These are phyloP conservation scores for Triplophysa dalaica DNA, from an alignment of 2,113 vertebrate genomes.

Conservation along the genomic window DNA sequence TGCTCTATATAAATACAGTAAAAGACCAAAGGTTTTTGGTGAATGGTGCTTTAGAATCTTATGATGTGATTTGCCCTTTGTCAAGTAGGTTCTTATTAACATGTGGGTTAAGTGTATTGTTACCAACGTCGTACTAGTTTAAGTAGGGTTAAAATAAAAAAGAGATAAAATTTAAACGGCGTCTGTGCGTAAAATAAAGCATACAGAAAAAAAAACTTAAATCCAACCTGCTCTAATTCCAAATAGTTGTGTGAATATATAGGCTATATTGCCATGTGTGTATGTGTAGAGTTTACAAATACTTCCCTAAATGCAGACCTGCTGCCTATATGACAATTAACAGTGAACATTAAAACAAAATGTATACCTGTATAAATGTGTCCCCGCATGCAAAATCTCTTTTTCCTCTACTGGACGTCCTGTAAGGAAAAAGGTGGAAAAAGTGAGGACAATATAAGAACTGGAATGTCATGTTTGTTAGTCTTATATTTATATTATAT, in stretches of 20 bases:
- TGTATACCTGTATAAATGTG: conserved; percentile 2
- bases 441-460: conserved; percentile 6
- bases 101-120: neutral
- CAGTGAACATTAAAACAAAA: neutral
- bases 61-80: neutral
- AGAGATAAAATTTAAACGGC: neutral
- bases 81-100: neutral
- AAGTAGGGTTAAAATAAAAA: neutral
- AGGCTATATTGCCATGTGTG: neutral
- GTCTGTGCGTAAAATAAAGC: neutral
- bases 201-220: neutral
- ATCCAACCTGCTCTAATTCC: neutral
- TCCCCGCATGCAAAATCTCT: conserved; percentile 6
- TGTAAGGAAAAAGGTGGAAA: neutral
- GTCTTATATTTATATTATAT: too few relatives aligned
- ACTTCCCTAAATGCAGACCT: neutral
- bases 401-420: neutral
- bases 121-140: neutral
- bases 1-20: neutral
- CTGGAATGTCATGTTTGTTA: neutral
- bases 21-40: neutral
- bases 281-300: neutral
- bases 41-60: neutral
- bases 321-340: neutral
- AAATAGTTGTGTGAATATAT: neutral